phyloP scores from a whole-genome alignment of 1,140 invertebrate species.

The Drosophila ogumai region DNA sequence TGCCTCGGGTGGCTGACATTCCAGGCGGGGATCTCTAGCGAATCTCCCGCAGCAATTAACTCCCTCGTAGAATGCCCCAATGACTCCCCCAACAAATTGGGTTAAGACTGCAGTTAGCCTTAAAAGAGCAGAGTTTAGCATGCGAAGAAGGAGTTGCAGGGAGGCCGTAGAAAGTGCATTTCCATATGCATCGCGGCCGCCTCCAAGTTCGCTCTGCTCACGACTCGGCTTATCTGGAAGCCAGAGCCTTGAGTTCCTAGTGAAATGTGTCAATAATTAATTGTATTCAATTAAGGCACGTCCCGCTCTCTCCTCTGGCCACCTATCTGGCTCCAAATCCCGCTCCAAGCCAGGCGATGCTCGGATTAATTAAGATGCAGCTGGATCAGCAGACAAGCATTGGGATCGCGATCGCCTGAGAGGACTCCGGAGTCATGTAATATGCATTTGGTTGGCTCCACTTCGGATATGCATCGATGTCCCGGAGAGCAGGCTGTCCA shows the following conservation, averaged over 20 bases:
- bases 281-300: constrained; percentile 80
- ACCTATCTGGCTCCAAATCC: not conserved
- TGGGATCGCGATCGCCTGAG: constrained; percentile 12
- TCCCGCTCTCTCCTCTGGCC: not conserved
- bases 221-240: constrained; percentile 54
- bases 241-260: constrained; percentile 39
- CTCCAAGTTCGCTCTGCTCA: constrained; percentile 43
- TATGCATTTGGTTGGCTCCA: constrained; percentile 40
- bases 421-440: constrained; percentile 54
- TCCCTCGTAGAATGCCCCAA: constrained; percentile 34
- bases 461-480: constrained; percentile 55
- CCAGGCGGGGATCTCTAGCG: constrained; percentile 6
- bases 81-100: constrained; percentile 52
- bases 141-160: constrained; percentile 20
- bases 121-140: constrained; percentile 40
- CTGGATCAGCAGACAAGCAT: constrained; percentile 39
- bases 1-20: constrained; percentile 32
- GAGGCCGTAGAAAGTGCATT: constrained; percentile 66
- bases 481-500: constrained; percentile 45
- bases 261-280: constrained; percentile 84
- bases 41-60: constrained; percentile 48
- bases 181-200: constrained; percentile 58
- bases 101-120: constrained; percentile 64
- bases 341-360: constrained; percentile 4
- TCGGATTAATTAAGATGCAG: constrained; percentile 74